Evolutionary conservation across 1,140 invertebrate genomes (phyloP).

Genomic region (Artemia franciscana): DNA sequence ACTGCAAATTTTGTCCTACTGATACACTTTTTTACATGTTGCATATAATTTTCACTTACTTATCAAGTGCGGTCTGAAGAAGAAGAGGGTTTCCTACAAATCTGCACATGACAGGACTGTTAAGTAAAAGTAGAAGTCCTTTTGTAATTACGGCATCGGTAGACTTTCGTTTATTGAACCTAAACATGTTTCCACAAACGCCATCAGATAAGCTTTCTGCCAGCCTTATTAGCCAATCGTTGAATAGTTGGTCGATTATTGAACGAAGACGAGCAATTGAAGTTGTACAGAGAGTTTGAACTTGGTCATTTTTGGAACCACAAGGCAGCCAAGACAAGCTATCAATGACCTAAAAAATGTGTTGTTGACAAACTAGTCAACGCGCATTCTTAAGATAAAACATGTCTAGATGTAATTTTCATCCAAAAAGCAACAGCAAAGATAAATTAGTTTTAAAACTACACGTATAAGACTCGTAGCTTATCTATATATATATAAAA

Average conservation of each 20-base stretch:
- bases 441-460: too few species aligned
- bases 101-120: background rate
- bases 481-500: too few species aligned
- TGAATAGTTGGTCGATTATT: background rate
- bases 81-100: background rate
- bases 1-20: too few species aligned
- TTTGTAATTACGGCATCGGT: background rate
- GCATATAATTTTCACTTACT: background rate
- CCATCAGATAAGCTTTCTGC: background rate
- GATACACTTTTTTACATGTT: too few species aligned
- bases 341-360: background rate
- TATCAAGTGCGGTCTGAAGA: background rate
- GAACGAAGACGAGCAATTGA: background rate
- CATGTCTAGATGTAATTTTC: too few species aligned
- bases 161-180: background rate
- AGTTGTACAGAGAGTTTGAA: background rate
- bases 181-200: background rate
- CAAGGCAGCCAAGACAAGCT: background rate
- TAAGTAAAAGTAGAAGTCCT: background rate
- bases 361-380: too few species aligned
- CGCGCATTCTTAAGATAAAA: too few species aligned
- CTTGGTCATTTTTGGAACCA: background rate
- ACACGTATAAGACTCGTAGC: too few species aligned
- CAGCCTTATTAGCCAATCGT: background rate
- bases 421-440: too few species aligned